Evolutionary conservation across 2,888 invertebrate genomes (phyloP).

Genomic region (Cephus rjabovi): DNA sequence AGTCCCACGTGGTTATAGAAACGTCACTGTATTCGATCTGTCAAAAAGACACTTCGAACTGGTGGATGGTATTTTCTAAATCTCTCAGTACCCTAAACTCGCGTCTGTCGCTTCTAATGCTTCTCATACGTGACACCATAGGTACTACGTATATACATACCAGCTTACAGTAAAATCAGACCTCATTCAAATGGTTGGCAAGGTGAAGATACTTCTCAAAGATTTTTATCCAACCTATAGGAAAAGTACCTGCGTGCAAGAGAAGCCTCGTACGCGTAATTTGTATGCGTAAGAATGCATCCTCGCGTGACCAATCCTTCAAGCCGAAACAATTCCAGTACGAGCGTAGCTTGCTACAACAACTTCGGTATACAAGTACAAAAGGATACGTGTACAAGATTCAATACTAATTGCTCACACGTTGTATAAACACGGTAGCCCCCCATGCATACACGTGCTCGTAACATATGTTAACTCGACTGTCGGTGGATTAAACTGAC

Average conservation of each 20-base stretch:
- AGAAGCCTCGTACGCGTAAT: background rate
- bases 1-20: too few species aligned
- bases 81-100: too few species aligned
- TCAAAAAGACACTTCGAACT: background rate
- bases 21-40: background rate
- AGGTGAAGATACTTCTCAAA: background rate
- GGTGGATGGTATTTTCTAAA: too few species aligned
- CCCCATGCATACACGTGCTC: background rate
- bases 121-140: background rate
- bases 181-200: background rate
- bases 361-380: background rate
- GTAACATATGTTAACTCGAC: background rate
- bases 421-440: background rate
- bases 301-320: slow-evolving; percentile 5
- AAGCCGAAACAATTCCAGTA: background rate
- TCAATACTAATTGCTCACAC: background rate
- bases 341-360: background rate
- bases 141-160: background rate
- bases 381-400: background rate
- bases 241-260: background rate
- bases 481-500: background rate
- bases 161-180: background rate
- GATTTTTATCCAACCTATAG: background rate
- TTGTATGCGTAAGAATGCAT: slow-evolving; percentile 3
- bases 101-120: background rate